These are phyloP conservation scores for Mesorhabditis spiculigera DNA, from an alignment of 2,888 invertebrate species.

Conservation along the genomic window DNA sequence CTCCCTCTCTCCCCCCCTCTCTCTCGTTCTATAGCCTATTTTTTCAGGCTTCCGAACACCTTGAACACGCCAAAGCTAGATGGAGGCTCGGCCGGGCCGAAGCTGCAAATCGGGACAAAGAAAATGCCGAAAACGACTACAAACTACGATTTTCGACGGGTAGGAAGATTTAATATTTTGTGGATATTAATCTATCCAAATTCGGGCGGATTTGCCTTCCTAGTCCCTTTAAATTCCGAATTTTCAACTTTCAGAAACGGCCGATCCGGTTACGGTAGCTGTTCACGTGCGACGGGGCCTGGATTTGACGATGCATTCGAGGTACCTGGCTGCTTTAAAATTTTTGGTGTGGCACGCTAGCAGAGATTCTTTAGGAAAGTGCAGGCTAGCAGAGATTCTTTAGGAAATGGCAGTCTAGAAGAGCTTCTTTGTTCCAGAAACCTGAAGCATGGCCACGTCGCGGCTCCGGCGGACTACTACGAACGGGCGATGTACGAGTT, in stretches of 20 bases:
- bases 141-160: background rate
- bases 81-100: background rate
- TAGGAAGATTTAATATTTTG: background rate
- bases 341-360: no score
- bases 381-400: background rate
- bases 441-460: conserved; percentile 53
- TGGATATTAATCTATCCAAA: background rate
- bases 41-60: background rate
- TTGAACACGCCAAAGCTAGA: background rate
- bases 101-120: background rate
- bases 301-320: conserved; percentile 57
- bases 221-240: background rate
- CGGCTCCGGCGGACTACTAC: conserved; percentile 58
- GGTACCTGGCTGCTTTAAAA: no score
- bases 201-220: background rate
- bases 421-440: conserved; percentile 16
- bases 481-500: conserved; percentile 42
- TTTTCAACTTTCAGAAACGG: conserved; percentile 20
- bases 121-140: background rate
- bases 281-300: conserved; percentile 60
- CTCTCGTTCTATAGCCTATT: background rate
- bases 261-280: conserved; percentile 45
- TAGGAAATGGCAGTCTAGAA: background rate
- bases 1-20: background rate
- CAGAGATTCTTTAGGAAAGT: background rate